Conservation (phyloP, 2,113 vertebrate species). For the Gasterosteus nipponicus region DNA sequence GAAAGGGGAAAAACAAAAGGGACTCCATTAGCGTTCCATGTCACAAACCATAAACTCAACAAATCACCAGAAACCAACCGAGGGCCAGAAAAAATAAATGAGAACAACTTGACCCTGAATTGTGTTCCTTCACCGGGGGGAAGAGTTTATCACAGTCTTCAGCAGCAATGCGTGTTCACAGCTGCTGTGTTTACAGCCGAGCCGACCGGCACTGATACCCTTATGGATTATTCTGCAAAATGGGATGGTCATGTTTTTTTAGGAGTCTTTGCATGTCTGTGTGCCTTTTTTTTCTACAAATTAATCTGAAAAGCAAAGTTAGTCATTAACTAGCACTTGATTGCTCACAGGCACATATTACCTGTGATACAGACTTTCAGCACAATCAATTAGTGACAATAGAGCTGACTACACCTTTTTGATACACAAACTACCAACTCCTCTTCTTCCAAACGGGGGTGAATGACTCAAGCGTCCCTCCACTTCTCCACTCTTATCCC, state of each 20-base stretch:
- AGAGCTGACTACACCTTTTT: conserved; percentile 38
- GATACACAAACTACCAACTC: conserved; percentile 33
- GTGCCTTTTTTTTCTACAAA: conserved; percentile 4
- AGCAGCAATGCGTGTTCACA: conserved; percentile 61
- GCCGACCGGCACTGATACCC: conserved; percentile 69
- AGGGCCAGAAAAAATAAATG: conserved; percentile 35
- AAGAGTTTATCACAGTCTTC: conserved; percentile 63
- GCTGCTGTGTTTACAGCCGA: conserved; percentile 76
- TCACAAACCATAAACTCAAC: conserved; percentile 56
- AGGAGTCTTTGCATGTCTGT: conserved; percentile 18
- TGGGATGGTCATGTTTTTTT: conserved; percentile 70
- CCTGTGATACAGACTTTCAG: conserved; percentile 29
- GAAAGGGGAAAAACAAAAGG: conserved; percentile 50
- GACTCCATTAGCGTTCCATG: conserved; percentile 41
- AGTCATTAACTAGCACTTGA: not conserved
- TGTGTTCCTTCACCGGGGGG: conserved; percentile 47
- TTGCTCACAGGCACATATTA: conserved; percentile 25
- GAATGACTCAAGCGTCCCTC: conserved; percentile 43
- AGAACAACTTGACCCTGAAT: conserved; percentile 64
- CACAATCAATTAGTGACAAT: conserved; percentile 45
- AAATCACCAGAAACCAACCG: conserved; percentile 53
- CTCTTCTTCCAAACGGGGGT: conserved; percentile 36
- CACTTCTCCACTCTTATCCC: conserved; percentile 13
- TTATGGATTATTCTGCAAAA: conserved; percentile 85
- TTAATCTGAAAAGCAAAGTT: conserved; percentile 3